Conservation (phyloP, 2,113 vertebrate species). For the Macquaria australasica region DNA sequence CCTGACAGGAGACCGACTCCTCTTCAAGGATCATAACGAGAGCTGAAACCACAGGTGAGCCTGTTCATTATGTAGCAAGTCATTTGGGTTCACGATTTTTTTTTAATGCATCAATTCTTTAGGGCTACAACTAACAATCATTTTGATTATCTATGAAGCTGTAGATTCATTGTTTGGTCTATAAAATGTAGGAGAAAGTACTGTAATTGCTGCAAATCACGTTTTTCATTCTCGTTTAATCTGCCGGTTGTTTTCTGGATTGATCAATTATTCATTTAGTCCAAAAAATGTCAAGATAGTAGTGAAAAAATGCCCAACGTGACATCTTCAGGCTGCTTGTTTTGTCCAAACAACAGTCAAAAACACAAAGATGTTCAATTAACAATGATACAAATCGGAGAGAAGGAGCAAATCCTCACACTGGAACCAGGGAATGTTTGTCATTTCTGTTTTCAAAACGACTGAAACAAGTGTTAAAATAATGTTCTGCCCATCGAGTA, state of each 20-base stretch:
- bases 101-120: not conserved
- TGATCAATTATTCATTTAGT: not conserved
- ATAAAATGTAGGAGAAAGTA: not conserved
- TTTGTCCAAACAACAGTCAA: no score
- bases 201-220: no score
- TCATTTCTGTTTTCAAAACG: not conserved
- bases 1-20: conserved; percentile 61
- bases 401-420: not conserved
- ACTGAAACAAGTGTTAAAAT: not conserved
- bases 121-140: not conserved
- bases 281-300: not conserved
- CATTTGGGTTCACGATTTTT: not conserved
- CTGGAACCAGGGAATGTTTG: not conserved
- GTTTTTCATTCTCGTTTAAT: not conserved
- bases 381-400: not conserved
- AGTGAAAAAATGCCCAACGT: not conserved
- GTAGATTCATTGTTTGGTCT: not conserved
- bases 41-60: conserved; percentile 71
- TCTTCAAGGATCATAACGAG: conserved; percentile 55
- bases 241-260: not conserved
- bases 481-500: not conserved
- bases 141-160: not conserved
- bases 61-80: no score
- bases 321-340: not conserved
- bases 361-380: not conserved